These are phyloP conservation scores for Chaetops frenatus DNA, from an alignment of 2,113 vertebrate species.

Conservation along the genomic window DNA sequence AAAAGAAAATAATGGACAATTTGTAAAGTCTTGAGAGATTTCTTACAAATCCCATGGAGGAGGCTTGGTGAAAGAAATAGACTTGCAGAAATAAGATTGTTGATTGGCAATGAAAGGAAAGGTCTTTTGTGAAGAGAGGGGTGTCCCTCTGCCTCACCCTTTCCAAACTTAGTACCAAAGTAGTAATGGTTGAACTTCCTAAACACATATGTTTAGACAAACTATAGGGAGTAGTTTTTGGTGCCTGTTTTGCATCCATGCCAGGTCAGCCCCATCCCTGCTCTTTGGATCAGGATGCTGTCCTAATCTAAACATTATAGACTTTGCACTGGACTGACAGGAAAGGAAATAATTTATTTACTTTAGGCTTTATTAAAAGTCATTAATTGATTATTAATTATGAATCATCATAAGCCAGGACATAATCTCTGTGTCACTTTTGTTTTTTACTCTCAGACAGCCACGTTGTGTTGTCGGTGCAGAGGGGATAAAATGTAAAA, in stretches of 20 bases:
- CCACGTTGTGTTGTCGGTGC: accelerated
- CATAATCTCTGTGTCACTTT: neutral
- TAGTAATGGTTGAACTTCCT: neutral
- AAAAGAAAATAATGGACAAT: neutral
- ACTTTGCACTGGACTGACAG: neutral
- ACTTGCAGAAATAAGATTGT: neutral
- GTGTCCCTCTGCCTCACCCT: neutral
- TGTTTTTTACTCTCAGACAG: neutral
- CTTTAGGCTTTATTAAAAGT: neutral
- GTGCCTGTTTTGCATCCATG: neutral
- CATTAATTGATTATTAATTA: neutral
- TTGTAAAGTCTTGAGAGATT: neutral
- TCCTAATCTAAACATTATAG: neutral
- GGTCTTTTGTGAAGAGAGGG: neutral
- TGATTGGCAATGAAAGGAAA: neutral
- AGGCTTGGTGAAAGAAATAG: neutral
- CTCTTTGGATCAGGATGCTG: neutral
- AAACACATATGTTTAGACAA: neutral
- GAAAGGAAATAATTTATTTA: neutral
- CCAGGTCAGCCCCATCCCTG: neutral
- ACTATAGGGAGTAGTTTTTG: neutral
- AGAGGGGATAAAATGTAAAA: neutral
- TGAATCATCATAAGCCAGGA: neutral
- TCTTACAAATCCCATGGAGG: neutral
- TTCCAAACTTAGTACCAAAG: neutral